A percentile compares a stretch with the other conserved stretches of the same genome.
These are phyloP conservation scores for Leucoma salicis DNA, from an alignment of 2,888 invertebrate genomes.

Conservation along the genomic window DNA sequence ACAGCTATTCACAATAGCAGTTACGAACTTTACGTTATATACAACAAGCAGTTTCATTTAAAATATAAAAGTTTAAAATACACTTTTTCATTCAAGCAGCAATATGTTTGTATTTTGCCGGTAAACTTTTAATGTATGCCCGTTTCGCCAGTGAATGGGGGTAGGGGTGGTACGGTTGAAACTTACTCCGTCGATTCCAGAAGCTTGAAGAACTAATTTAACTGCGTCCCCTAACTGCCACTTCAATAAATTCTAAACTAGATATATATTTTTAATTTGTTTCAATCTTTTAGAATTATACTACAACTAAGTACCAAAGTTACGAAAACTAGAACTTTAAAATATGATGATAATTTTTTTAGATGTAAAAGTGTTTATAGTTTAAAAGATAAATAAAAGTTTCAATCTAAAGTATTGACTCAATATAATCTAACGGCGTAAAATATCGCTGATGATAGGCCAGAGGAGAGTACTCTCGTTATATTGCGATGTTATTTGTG, in stretches of 20 bases:
- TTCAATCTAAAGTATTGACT: too few species aligned
- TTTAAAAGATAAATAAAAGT: too few species aligned
- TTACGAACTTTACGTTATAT: constrained; percentile 27
- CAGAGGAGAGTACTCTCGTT: too few species aligned
- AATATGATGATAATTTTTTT: neutral
- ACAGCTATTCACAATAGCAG: constrained; percentile 29
- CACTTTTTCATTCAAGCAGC: constrained; percentile 36
- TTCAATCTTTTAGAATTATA: constrained; percentile 31
- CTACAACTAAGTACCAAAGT: constrained; percentile 11
- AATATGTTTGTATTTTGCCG: constrained; percentile 65
- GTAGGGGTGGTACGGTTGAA: constrained; percentile 41
- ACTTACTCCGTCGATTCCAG: constrained; percentile 74
- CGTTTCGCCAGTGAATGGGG: constrained; percentile 59
- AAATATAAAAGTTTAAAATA: constrained; percentile 32
- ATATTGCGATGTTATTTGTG: too few species aligned
- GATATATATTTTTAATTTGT: constrained; percentile 39
- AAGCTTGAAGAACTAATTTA: constrained; percentile 79
- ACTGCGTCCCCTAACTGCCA: constrained; percentile 73
- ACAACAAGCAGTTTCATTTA: constrained; percentile 29
- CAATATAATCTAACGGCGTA: too few species aligned
- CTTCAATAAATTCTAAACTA: constrained; percentile 71
- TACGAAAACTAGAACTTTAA: neutral
- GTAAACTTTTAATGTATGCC: constrained; percentile 77
- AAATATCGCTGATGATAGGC: too few species aligned
- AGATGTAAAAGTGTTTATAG: too few species aligned